Base-by-base conservation (phyloP, 2,797 vertebrate species). In the Trachurus trachurus region DNA sequence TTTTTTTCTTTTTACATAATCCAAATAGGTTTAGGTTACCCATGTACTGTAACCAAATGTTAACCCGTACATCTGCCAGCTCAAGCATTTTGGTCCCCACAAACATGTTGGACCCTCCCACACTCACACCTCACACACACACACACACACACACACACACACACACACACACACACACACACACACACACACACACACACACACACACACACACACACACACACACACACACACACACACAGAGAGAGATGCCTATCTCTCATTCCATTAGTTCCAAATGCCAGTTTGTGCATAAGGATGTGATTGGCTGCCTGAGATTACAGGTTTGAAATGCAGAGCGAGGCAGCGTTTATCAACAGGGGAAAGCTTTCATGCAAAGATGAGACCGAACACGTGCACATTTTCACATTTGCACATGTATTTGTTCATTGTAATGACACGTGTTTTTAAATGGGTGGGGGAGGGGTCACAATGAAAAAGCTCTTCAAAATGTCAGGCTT, bases 241-340 rank as follows among this genome's bases (percentile, higher is more conserved):
- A 59, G 39, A 58, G 11, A 57, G 10, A 72, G 61, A 69, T 42
- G 26, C 19, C 17, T 49, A 47, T 78, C 59, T 31, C n/a, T 50
- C 56, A 58, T 66, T 67, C 66, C 22, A 81, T 74, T 75, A 47
- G 52, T 54, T 72, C 31, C 31, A 80, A 87, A 87, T 53, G 62
- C 19, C 74, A 81, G 9, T 34, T 71, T 85, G 79, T 76, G 47
- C 68, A 67, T 74, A 47, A 31, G 6, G 21, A 34, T 59, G 21
- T 65, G 57, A 73, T 66, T 56, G 64, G 54, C 50, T 74, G 29
- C 26, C 31, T 45, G 26, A 66, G 39, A 70, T 75, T 67, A 34
- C 13, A 65, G 60, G 21, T 58, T 59, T 59, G 40, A 31, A 64
- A 58, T 3, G 7, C 50, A 9, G 11, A 4, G 29, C 39, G 44